These are phyloP conservation scores for Leucoraja erinaceus DNA, from an alignment of 2,113 vertebrate species.

Conservation along the genomic window DNA sequence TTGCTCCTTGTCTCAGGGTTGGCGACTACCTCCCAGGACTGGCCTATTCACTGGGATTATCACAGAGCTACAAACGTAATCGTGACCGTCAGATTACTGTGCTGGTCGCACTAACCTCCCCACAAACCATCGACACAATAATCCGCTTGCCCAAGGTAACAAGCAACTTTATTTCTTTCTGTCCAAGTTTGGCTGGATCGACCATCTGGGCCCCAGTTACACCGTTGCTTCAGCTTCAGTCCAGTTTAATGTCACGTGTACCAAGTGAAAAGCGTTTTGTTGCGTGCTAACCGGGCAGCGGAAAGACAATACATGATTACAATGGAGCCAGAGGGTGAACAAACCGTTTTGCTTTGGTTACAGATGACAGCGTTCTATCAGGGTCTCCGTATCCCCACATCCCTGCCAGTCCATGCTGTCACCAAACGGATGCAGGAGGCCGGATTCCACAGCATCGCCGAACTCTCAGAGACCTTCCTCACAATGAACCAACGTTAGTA, in stretches of 20 bases:
- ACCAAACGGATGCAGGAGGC: neutral
- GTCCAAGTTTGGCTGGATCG: neutral
- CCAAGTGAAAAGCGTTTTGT: too few relatives aligned
- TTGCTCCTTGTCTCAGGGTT: conserved; percentile 51
- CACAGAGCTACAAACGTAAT: conserved; percentile 51
- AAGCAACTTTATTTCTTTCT: conserved; percentile 40
- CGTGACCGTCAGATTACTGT: conserved; percentile 51
- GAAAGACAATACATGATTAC: too few relatives aligned
- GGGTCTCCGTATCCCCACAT: conserved; percentile 54
- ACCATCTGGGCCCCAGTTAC: neutral
- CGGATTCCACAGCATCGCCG: neutral
- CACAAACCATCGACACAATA: conserved; percentile 53
- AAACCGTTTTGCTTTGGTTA: conserved; percentile 39
- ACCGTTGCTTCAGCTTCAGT: too few relatives aligned
- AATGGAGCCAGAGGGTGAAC: too few relatives aligned
- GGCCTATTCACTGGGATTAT: conserved; percentile 48
- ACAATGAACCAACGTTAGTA: conserved; percentile 8
- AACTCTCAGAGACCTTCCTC: neutral
- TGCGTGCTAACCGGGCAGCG: too few relatives aligned
- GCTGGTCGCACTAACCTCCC: conserved; percentile 52
- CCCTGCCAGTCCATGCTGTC: conserved; percentile 52
- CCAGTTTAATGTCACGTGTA: too few relatives aligned
- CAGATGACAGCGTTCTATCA: conserved; percentile 58
- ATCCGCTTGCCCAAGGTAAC: conserved; percentile 57
- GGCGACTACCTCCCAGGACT: conserved; percentile 47